Percentiles rank a stretch among this genome's conserved stretches.
Conservation (phyloP, 2,113 vertebrate genomes). For the Hippolais icterina region DNA sequence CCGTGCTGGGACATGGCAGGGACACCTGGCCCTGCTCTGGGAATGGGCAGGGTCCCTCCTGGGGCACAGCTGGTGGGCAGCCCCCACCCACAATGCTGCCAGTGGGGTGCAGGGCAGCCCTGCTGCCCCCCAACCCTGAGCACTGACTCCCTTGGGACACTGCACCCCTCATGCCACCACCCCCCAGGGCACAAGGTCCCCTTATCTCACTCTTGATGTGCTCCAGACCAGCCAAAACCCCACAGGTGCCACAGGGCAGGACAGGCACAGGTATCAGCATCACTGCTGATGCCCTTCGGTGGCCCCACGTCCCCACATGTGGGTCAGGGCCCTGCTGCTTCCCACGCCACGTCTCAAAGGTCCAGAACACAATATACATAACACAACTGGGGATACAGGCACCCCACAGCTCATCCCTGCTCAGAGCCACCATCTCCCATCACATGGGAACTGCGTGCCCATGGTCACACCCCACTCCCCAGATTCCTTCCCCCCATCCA, state of each 20-base stretch:
- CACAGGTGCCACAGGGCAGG: rapidly evolving
- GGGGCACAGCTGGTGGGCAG: neutral
- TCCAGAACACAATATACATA: too few species aligned
- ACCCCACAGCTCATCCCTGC: too few species aligned
- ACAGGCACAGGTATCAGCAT: rapidly evolving
- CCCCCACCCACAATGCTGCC: rapidly evolving
- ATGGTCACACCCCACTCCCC: rapidly evolving
- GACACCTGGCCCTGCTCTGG: neutral
- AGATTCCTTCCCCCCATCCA: neutral
- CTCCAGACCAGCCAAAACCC: neutral
- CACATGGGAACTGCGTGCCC: rapidly evolving
- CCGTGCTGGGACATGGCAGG: rapidly evolving
- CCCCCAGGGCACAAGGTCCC: neutral
- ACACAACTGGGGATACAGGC: too few species aligned
- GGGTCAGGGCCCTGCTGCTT: neutral
- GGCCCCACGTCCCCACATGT: rapidly evolving
- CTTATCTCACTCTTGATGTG: neutral
- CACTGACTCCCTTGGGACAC: rapidly evolving
- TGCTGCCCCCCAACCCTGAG: neutral
- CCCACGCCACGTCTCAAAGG: neutral
- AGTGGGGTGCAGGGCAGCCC: neutral
- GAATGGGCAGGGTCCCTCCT: neutral
- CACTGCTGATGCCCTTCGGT: rapidly evolving
- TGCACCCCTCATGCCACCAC: rapidly evolving
- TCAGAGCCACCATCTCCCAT: neutral